These are phyloP conservation scores for Gallinago nigripennis DNA, from an alignment of 2,797 vertebrate species.

Conservation along the genomic window DNA sequence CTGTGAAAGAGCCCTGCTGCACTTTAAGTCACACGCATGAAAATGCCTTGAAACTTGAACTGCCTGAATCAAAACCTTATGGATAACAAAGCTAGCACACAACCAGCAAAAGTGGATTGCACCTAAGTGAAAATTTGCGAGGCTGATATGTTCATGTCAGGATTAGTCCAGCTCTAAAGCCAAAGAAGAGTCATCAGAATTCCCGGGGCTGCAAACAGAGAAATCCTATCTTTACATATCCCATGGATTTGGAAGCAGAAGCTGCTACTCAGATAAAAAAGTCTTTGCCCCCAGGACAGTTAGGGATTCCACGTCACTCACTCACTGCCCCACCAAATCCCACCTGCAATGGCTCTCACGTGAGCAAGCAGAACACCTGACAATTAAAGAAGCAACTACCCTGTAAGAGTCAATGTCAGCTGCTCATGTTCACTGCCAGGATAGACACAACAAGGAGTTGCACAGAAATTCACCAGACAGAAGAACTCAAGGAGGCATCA, in stretches of 20 bases:
- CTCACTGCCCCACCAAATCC: not conserved
- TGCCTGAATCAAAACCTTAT: constrained; percentile 5
- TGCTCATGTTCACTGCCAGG: not conserved
- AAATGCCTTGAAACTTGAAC: not conserved
- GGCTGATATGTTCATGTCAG: not conserved
- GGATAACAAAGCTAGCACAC: not conserved
- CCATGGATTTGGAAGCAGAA: not conserved
- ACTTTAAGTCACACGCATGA: not conserved
- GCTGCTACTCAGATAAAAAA: not conserved
- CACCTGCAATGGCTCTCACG: not conserved
- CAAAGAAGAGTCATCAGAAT: not conserved
- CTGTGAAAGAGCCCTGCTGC: not conserved
- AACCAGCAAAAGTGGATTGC: not conserved
- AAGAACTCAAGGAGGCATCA: not conserved
- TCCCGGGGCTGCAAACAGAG: not conserved
- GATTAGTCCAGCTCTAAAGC: not conserved
- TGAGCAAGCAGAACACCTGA: not conserved
- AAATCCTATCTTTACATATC: not conserved
- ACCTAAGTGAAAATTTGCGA: not conserved
- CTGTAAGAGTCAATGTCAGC: not conserved
- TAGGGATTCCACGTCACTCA: not conserved
- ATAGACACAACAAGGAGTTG: not conserved
- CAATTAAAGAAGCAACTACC: not conserved
- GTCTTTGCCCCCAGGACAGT: not conserved
- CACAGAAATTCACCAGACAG: not conserved